Conservation (phyloP, 2,113 vertebrate species). For the Rhadina sibilatrix region DNA sequence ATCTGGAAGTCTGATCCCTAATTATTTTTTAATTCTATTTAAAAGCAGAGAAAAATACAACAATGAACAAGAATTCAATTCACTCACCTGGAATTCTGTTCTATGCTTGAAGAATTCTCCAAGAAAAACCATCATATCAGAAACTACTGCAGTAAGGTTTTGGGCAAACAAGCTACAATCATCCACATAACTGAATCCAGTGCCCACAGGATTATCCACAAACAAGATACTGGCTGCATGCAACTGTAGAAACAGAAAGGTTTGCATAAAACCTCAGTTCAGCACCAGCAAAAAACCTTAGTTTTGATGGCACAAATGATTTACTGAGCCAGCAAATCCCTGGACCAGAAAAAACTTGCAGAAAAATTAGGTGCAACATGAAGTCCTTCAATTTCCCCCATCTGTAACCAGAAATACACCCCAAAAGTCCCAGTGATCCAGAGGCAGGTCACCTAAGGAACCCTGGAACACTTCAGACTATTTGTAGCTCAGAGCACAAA, state of each 20-base stretch:
- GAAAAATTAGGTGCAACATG: neutral
- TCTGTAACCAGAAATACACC: neutral
- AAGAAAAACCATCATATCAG: slow-evolving; percentile 92
- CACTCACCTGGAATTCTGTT: slow-evolving; percentile 85
- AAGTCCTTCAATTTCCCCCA: neutral
- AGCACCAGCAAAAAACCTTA: neutral
- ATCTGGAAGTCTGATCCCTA: neutral
- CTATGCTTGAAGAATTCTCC: slow-evolving; percentile 78
- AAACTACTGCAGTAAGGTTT: slow-evolving; percentile 80
- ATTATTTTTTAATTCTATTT: neutral
- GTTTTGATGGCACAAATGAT: neutral
- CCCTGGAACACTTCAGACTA: neutral
- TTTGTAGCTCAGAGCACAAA: neutral
- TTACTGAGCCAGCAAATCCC: neutral
- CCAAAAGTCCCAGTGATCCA: neutral
- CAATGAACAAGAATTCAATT: neutral
- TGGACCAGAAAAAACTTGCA: neutral
- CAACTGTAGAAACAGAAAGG: slow-evolving; percentile 69
- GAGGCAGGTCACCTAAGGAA: neutral
- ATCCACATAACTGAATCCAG: slow-evolving; percentile 90
- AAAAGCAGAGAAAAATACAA: neutral
- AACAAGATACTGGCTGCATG: slow-evolving; percentile 88
- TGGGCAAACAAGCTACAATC: slow-evolving; percentile 73
- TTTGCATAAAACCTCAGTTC: neutral
- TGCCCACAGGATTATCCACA: slow-evolving; percentile 95